Percentiles rank a stretch among this genome's conserved stretches.
Evolutionary conservation across 2,888 invertebrate genomes (phyloP).

Genomic region (Diarsia mendica): DNA sequence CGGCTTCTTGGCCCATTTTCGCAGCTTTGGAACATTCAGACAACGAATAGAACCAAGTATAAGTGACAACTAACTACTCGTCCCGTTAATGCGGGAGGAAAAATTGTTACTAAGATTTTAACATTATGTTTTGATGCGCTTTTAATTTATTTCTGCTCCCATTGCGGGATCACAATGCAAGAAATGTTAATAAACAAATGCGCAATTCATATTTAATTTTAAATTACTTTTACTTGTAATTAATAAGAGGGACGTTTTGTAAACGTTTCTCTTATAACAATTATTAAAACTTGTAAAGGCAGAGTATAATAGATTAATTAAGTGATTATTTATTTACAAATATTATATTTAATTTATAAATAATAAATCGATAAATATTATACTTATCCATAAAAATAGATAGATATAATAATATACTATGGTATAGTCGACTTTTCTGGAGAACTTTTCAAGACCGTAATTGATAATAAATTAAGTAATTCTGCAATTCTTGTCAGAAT

Average conservation of each 20-base stretch:
- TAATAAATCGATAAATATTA: constrained; percentile 44
- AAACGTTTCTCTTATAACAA: constrained; percentile 7
- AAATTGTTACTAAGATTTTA: background rate
- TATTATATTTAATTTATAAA: constrained; percentile 30
- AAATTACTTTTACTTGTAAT: constrained; percentile 4
- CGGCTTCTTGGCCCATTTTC: constrained; percentile 42
- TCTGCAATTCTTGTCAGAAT: constrained; percentile 11
- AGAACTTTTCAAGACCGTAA: constrained; percentile 35
- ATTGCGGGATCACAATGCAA: background rate
- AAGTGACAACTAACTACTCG: constrained; percentile 32
- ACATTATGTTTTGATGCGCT: background rate
- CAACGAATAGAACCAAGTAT: constrained; percentile 47
- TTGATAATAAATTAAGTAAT: constrained; percentile 3
- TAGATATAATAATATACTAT: constrained; percentile 39
- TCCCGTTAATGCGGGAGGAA: constrained; percentile 13
- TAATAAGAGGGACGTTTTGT: background rate
- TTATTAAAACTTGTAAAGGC: background rate
- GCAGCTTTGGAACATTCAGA: constrained; percentile 51
- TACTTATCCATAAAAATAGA: constrained; percentile 45
- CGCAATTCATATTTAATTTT: background rate
- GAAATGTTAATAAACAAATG: constrained; percentile 13
- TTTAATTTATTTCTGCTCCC: constrained; percentile 12
- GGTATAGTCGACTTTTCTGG: constrained; percentile 20
- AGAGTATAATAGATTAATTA: constrained; percentile 6
- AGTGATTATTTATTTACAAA: constrained; percentile 27